Evolutionary conservation across 2,797 vertebrate genomes (phyloP).

Genomic region (Molossus alvarezi): DNA sequence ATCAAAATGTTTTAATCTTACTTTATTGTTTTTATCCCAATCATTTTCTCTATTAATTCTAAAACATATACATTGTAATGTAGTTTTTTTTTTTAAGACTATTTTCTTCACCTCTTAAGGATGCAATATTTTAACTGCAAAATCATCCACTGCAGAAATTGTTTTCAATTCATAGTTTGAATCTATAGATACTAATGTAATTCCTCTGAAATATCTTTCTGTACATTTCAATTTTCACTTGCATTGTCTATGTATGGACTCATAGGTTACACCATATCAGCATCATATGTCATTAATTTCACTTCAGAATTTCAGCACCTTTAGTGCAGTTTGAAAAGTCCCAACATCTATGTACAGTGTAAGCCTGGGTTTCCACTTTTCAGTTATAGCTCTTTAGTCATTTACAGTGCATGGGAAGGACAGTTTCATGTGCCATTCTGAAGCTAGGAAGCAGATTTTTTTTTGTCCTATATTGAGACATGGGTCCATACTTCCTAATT

Average conservation of each 20-base stretch:
- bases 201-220: not conserved
- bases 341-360: not conserved
- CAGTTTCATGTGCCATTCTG: not conserved
- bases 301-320: not conserved
- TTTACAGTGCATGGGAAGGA: not conserved
- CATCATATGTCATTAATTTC: not conserved
- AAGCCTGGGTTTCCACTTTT: not conserved
- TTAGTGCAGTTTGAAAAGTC: not conserved
- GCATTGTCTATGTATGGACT: not conserved
- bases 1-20: not conserved
- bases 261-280: not conserved
- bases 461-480: not conserved
- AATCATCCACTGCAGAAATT: not conserved
- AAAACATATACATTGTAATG: not conserved
- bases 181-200: not conserved
- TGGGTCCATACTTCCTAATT: not conserved
- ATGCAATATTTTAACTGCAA: not conserved
- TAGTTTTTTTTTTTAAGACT: no score
- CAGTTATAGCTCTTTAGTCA: not conserved
- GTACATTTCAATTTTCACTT: not conserved
- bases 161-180: not conserved
- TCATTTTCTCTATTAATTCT: not conserved
- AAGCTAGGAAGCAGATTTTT: not conserved
- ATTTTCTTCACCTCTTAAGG: not conserved
- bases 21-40: not conserved